Evolutionary conservation across 2,797 vertebrate species (phyloP).

Genomic region (Pangasius larnaudii): DNA sequence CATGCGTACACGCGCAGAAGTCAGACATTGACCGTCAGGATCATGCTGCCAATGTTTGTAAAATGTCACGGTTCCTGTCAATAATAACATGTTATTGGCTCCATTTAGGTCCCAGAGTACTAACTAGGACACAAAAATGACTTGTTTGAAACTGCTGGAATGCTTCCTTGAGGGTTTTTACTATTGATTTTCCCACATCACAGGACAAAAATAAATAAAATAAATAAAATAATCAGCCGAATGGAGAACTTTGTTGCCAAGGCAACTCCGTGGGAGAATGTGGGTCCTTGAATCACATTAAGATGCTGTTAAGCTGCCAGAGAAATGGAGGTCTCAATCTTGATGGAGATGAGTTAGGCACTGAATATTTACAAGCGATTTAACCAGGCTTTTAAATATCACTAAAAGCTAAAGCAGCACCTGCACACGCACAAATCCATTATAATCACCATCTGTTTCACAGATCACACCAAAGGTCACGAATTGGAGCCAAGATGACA

Average conservation of each 20-base stretch:
- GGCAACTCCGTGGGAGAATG: slow-evolving; percentile 76
- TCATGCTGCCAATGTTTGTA: background rate
- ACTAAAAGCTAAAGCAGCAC: slow-evolving; percentile 23
- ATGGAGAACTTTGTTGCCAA: slow-evolving; percentile 73
- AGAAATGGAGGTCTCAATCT: slow-evolving; percentile 63
- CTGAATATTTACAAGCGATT: slow-evolving; percentile 56
- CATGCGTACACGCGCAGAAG: background rate
- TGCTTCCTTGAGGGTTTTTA: slow-evolving; percentile 68
- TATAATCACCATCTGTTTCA: slow-evolving; percentile 22
- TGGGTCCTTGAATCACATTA: slow-evolving; percentile 78
- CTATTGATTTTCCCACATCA: slow-evolving; percentile 76
- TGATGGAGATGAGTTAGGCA: slow-evolving; percentile 64
- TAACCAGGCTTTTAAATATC: slow-evolving; percentile 54
- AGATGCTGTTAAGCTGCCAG: slow-evolving; percentile 62
- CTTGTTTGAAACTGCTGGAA: slow-evolving; percentile 44
- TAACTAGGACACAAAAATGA: slow-evolving; percentile 18
- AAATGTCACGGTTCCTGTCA: slow-evolving; percentile 15
- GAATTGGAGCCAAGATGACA: background rate
- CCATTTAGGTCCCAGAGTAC: background rate
- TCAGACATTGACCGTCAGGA: background rate
- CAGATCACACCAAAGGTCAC: slow-evolving; percentile 28
- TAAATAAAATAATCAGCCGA: slow-evolving; percentile 22
- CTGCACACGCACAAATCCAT: background rate
- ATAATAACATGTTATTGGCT: background rate
- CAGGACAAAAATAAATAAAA: slow-evolving; percentile 47